Base-by-base conservation (phyloP, 1,140 invertebrate species). In the Habropoda laboriosa region DNA sequence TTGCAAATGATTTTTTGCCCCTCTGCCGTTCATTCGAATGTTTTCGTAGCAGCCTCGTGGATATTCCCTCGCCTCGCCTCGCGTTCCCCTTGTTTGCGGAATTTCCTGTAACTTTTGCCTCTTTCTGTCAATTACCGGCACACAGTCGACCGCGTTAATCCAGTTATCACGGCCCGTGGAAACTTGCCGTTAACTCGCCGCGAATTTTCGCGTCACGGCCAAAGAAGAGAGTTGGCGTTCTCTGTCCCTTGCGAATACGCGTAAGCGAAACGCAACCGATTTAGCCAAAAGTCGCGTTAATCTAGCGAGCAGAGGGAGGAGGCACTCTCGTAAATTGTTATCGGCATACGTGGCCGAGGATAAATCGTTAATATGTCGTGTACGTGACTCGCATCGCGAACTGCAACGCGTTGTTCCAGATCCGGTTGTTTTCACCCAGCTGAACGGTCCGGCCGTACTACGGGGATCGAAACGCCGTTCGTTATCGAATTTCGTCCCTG, bases 351-450 rank as follows among this genome's bases (percentile, higher is more conserved):
- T 49, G 82, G 60, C 40, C 57, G 57, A 51, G 61, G 70, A 84
- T 84, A 84, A 84, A 84, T 84, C 81, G 81, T 83, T 84, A 83
- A 84, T 84, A 84, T 45, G 76, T 80, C 70, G 82, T 32, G 51
- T 80, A 70, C 77, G 81, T 70, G 82, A 77, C 55, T 42, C 32
- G 82, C 70, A 58, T 75, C 66, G 81, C 45, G 16, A 75, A 72
- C 51, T 64, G 51, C 66, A 75, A 58, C 70, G 10, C 70, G 67
- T 83, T 71, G 70, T 61, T 73, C 77, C 58, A 42, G 53, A 61
- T 79, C 76, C 49, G 55, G 60, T 57, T 78, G 82, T 79, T 83
- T 73, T 79, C 67, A 47, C 47, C 35, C 32, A 27, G 24, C 24
- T n/a, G n/a, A n/a, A n/a, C n/a, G n/a, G n/a, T n/a, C n/a, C n/a